Evolutionary conservation across 2,797 vertebrate genomes (phyloP), one percentile per base, ranked within the genome.

Genomic region (Strix occidentalis): DNA sequence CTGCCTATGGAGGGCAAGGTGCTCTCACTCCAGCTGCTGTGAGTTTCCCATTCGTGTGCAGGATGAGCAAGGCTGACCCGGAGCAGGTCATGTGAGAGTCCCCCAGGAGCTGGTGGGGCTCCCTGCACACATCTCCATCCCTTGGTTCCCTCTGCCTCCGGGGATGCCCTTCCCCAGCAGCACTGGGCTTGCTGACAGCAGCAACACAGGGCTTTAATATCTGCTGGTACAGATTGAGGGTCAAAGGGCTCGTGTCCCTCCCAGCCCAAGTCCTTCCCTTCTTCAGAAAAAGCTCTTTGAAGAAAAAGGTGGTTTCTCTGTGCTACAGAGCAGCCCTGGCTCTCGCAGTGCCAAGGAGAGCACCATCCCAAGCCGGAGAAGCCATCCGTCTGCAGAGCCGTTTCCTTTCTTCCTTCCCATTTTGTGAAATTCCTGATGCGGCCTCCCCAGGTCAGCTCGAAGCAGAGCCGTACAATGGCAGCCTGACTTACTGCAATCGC

Each of bases 381-480:
- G 45, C 50, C 0, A 1, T 21, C 23, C 1, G 0, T 31, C 69
- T n/a, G 45, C 48, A 37, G n/a, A 48, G 68, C 57, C 1, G 0
- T 4, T 19, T 35, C 39, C 24, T 37, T 35, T 31, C 48, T 53
- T 60, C 75, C 57, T 41, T 60, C 41, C 58, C 18, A 6, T 17
- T n/a, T 20, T 7, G 69, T 58, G 61, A 39, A 33, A 11, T 43
- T 28, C 11, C n/a, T 3, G 69, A 6, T 1, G 4, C 20, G 11
- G 37, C 31, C 16, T 71, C 16, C 70, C 58, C 53, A 8, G 87
- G 48, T 20, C 54, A 29, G 65, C 13, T 9, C 0, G 5, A 19
- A 28, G 41, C 57, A 26, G 26, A 31, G 8, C 21, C 2, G 2
- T 2, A 5, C 11, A 8, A 10, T 2, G 64, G 54, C 72, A 60